Evolutionary conservation across 2,888 invertebrate species (phyloP).

Genomic region (Noctua janthina): DNA sequence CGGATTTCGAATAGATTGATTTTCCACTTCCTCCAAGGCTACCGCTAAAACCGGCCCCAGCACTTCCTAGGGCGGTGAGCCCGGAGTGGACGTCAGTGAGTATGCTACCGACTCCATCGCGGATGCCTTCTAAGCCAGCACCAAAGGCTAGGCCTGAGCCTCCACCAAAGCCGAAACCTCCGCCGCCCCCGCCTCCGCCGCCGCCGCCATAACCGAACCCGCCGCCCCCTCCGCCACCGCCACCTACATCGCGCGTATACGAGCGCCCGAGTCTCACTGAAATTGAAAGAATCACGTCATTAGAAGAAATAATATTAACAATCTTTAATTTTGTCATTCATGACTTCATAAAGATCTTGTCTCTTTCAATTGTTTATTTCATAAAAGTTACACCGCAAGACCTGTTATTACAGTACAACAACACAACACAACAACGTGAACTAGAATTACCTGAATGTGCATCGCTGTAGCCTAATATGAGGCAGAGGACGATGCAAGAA

Average conservation of each 20-base stretch:
- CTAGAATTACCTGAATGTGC: constrained; percentile 73
- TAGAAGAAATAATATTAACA: constrained; percentile 6
- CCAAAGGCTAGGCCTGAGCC: constrained; percentile 69
- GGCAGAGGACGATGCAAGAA: constrained; percentile 72
- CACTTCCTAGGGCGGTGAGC: constrained; percentile 67
- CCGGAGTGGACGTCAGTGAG: constrained; percentile 78
- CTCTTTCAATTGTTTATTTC: constrained; percentile 1
- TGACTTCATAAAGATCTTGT: not conserved
- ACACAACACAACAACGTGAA: constrained; percentile 38
- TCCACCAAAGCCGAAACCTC: constrained; percentile 67
- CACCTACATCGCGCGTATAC: constrained; percentile 71
- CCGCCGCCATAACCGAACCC: constrained; percentile 64
- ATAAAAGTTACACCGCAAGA: constrained; percentile 16
- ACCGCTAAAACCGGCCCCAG: constrained; percentile 62
- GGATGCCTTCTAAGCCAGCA: constrained; percentile 71
- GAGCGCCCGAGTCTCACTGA: constrained; percentile 81
- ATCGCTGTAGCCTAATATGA: constrained; percentile 68
- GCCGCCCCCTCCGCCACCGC: constrained; percentile 67
- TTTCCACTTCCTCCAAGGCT: constrained; percentile 74
- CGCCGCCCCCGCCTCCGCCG: constrained; percentile 71
- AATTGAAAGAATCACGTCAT: constrained; percentile 58
- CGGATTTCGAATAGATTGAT: constrained; percentile 81
- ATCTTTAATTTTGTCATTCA: not conserved
- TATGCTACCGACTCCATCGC: constrained; percentile 77
- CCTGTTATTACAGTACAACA: constrained; percentile 23